Percentiles rank a stretch among this genome's conserved stretches.
Evolutionary conservation across 2,888 invertebrate genomes (phyloP).

Genomic region (Bruchidius siliquastri): DNA sequence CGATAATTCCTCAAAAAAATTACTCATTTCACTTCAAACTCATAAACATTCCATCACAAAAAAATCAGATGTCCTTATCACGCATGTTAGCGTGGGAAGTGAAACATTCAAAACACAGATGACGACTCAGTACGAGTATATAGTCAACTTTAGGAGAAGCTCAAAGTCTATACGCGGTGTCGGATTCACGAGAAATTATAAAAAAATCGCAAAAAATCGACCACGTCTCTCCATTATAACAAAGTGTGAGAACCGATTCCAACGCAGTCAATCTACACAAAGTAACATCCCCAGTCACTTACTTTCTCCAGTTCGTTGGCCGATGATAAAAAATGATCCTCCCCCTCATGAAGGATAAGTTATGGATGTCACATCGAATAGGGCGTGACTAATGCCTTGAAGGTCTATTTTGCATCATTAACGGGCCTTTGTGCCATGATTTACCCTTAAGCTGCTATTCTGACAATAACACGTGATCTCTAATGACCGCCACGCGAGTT

Average conservation of each 20-base stretch:
- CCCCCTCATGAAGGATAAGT: conserved; percentile 21
- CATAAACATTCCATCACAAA: too few species aligned
- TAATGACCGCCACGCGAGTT: conserved; percentile 8
- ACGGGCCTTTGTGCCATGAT: conserved; percentile 23
- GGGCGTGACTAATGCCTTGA: conserved; percentile 34
- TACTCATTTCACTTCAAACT: too few species aligned
- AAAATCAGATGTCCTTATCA: too few species aligned
- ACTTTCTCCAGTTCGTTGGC: neutral
- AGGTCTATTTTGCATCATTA: conserved; percentile 31
- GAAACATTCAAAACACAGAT: too few species aligned
- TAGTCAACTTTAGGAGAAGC: too few species aligned
- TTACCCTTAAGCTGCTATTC: conserved; percentile 23
- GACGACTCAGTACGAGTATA: too few species aligned
- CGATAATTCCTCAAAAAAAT: too few species aligned
- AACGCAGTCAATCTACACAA: neutral
- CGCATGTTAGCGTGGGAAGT: too few species aligned
- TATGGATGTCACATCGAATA: conserved; percentile 21
- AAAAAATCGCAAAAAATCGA: neutral
- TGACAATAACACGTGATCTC: conserved; percentile 23
- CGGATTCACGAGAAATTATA: too few species aligned
- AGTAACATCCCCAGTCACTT: neutral
- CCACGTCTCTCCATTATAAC: neutral
- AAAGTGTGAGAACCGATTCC: neutral
- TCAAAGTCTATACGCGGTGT: too few species aligned
- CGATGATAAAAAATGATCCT: neutral